Percentiles rank a stretch among this genome's conserved stretches.
phyloP scores from a whole-genome alignment of 2,113 vertebrate species.

The Chloropsis cyanopogon region DNA sequence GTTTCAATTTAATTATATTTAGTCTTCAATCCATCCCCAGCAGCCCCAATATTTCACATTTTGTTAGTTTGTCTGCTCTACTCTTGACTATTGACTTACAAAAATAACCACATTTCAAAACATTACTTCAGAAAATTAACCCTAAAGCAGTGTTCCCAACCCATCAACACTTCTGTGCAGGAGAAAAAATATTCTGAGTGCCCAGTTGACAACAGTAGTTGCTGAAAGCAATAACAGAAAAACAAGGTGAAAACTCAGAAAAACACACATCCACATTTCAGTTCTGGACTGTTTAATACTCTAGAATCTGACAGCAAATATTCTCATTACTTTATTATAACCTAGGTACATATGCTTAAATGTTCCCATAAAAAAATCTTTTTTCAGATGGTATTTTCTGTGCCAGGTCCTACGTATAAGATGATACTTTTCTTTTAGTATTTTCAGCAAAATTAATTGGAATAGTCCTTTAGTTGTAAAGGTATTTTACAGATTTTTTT shows the following conservation, averaged over 20 bases:
- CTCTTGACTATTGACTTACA: slow-evolving; percentile 7
- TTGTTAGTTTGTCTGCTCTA: slow-evolving; percentile 7
- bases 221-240: not conserved
- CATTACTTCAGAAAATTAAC: slow-evolving; percentile 26
- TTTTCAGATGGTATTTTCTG: not conserved
- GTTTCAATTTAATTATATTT: slow-evolving; percentile 42
- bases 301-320: not conserved
- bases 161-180: not conserved
- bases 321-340: not conserved
- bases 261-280: not conserved
- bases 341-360: not conserved
- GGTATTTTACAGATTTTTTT: not conserved
- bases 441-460: not conserved
- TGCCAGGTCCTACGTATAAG: not conserved
- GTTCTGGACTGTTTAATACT: not conserved
- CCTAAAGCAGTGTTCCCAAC: not conserved
- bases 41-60: slow-evolving; percentile 31
- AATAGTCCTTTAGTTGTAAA: not conserved
- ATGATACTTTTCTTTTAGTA: not conserved
- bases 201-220: not conserved
- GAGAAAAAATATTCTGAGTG: not conserved
- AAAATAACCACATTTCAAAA: slow-evolving; percentile 43
- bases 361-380: not conserved
- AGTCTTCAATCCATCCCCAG: slow-evolving; percentile 8
- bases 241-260: not conserved